Percentiles rank a stretch among this genome's conserved stretches.
Conservation (phyloP, 2,888 invertebrate genomes). For the Trissolcus brochymenae region DNA sequence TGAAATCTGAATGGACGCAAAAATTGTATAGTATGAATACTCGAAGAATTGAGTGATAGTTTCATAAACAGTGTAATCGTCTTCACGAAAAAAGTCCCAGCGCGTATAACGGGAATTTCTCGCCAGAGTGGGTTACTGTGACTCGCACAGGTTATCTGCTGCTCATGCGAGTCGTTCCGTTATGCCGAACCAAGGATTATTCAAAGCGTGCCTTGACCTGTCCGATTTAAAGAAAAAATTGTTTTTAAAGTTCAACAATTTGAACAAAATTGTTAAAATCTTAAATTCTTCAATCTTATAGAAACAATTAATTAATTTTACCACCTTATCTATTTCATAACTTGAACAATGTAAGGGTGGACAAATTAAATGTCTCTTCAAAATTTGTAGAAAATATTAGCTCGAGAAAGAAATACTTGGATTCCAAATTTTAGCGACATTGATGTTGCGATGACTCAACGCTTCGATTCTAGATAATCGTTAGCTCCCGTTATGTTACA, state of each 20-base stretch:
- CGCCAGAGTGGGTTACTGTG: constrained; percentile 37
- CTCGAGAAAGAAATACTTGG: background rate
- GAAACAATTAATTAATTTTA: no score
- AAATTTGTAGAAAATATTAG: background rate
- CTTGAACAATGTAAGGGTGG: background rate
- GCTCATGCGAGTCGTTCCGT: constrained; percentile 21
- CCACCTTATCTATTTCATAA: background rate
- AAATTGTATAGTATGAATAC: no score
- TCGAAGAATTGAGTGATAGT: background rate
- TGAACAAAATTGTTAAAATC: no score
- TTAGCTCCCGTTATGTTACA: constrained; percentile 1
- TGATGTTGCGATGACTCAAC: constrained; percentile 20
- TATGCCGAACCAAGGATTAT: constrained; percentile 16
- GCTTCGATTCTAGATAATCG: constrained; percentile 5
- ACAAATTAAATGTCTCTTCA: background rate
- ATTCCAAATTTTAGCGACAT: background rate
- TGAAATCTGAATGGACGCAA: no score
- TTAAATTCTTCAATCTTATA: no score
- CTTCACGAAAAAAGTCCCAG: constrained; percentile 10
- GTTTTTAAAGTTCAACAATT: no score
- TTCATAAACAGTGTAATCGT: constrained; percentile 3
- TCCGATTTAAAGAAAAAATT: no score
- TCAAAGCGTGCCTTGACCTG: constrained; percentile 8
- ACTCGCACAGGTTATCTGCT: constrained; percentile 15
- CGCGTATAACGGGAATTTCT: constrained; percentile 28